Evolutionary conservation across 2,888 invertebrate species (phyloP).

Genomic region (Synergus umbraculus): DNA sequence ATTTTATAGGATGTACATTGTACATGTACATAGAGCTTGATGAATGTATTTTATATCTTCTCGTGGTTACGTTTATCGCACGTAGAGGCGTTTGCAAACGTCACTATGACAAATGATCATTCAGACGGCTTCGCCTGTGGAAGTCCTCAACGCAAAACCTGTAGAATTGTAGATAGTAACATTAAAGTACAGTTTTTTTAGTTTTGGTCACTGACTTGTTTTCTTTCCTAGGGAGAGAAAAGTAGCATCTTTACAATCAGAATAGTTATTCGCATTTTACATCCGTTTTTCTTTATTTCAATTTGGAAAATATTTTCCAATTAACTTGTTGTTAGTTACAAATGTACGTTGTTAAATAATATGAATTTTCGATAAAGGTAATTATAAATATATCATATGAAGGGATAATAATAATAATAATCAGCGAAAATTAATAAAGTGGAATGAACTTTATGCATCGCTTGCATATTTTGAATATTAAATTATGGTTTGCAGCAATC

Average conservation of each 20-base stretch:
- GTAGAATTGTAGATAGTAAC: background rate
- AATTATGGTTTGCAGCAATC: background rate
- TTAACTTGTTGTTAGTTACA: background rate
- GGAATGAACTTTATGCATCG: background rate
- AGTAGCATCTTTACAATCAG: too few relatives aligned
- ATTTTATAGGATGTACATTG: constrained; percentile 22
- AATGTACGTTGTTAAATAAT: background rate
- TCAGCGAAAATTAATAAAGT: background rate
- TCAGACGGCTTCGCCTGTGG: background rate
- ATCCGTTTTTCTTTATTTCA: background rate
- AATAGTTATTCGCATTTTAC: too few relatives aligned
- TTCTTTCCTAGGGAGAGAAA: background rate
- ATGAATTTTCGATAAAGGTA: too few relatives aligned
- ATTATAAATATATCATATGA: too few relatives aligned
- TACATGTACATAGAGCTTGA: constrained; percentile 55
- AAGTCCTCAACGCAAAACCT: background rate
- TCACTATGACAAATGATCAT: constrained; percentile 50
- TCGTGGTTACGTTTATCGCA: constrained; percentile 46
- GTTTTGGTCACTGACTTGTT: constrained; percentile 2
- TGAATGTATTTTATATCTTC: constrained; percentile 66
- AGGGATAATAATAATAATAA: background rate
- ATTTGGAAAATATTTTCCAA: background rate
- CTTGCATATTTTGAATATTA: background rate
- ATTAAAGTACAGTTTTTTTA: background rate
- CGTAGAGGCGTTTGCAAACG: constrained; percentile 49